phyloP scores from a whole-genome alignment of 1,140 invertebrate genomes.

The Homarus americanus region DNA sequence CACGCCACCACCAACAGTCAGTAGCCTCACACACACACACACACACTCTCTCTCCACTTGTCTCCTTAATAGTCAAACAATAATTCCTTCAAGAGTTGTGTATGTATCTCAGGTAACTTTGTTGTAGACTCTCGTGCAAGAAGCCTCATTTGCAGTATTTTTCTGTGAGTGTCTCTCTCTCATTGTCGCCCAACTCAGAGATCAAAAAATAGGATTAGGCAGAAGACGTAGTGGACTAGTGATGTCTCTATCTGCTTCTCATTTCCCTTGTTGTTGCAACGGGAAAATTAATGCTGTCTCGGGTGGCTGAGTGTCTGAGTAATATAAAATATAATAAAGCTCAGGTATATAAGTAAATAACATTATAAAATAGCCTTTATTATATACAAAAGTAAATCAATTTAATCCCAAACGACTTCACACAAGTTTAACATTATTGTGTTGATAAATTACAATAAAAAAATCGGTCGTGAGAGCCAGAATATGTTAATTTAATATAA shows the following conservation, averaged over 20 bases:
- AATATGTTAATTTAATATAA: too few relatives aligned
- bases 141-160: not conserved
- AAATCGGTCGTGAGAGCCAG: too few relatives aligned
- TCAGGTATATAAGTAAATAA: too few relatives aligned
- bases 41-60: too few relatives aligned
- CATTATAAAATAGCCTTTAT: too few relatives aligned
- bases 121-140: not conserved
- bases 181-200: not conserved
- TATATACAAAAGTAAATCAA: too few relatives aligned
- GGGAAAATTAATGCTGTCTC: not conserved
- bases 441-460: too few relatives aligned
- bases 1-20: too few relatives aligned
- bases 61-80: not conserved
- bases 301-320: not conserved
- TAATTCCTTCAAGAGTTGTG: not conserved
- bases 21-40: too few relatives aligned
- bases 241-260: not conserved
- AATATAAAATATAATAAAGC: not conserved
- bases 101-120: not conserved
- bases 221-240: not conserved
- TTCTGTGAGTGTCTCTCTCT: not conserved
- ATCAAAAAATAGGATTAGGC: not conserved
- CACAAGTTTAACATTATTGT: too few relatives aligned
- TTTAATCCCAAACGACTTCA: too few relatives aligned
- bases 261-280: not conserved